phyloP scores from a whole-genome alignment of 2,888 invertebrate species.

The Andrena bucephala region DNA sequence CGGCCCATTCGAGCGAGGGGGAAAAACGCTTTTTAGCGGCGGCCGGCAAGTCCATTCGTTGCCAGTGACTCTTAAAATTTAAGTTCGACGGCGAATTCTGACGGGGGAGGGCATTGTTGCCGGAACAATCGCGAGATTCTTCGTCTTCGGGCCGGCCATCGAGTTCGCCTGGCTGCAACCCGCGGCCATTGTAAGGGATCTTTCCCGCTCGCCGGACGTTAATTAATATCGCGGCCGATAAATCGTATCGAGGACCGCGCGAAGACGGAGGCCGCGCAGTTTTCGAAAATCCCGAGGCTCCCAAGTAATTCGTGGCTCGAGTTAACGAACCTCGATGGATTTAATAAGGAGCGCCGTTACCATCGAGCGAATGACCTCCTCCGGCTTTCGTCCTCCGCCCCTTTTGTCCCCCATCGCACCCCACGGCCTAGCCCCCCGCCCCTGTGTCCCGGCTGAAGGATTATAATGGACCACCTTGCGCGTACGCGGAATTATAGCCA shows the following conservation, averaged over 20 bases:
- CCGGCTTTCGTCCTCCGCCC: background rate
- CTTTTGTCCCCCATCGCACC: background rate
- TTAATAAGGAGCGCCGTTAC: constrained; percentile 39
- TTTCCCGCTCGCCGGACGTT: constrained; percentile 36
- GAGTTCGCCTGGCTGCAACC: constrained; percentile 39
- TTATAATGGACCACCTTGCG: constrained; percentile 68
- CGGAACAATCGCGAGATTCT: constrained; percentile 56
- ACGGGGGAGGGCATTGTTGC: constrained; percentile 45
- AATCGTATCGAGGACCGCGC: constrained; percentile 43
- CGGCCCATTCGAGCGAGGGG: constrained; percentile 42
- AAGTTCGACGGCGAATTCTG: constrained; percentile 50
- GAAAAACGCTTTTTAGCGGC: constrained; percentile 50
- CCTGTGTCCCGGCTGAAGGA: constrained; percentile 37
- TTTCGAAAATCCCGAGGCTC: constrained; percentile 6
- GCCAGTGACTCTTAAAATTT: constrained; percentile 62
- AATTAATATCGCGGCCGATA: constrained; percentile 59
- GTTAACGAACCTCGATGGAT: constrained; percentile 10
- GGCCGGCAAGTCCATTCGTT: constrained; percentile 60
- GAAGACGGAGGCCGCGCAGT: constrained; percentile 1
- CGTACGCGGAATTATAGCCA: constrained; percentile 61
- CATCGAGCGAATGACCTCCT: background rate
- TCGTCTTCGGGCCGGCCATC: background rate
- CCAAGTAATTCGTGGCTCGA: background rate
- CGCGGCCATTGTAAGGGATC: constrained; percentile 49
- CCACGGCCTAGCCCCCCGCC: background rate